Evolutionary conservation across 30 jellyfish, hydroid and myxozoan species (phyloP), one percentile per base, ranked within the genome.

Genomic region (Nemopilema nomurai): DNA sequence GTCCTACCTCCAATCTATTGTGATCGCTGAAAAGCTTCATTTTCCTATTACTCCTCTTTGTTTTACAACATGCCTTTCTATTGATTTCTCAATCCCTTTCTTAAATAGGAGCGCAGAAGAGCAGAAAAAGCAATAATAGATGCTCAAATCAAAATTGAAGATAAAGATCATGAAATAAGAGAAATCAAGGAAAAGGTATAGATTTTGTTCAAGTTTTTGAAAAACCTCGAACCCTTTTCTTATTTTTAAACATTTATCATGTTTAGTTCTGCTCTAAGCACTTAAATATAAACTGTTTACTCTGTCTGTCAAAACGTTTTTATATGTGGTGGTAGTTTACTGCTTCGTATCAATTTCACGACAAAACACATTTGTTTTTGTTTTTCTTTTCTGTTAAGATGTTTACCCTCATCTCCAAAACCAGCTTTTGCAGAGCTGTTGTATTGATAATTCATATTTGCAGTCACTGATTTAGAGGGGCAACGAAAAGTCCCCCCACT

Each of bases 111-210:
- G 72, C 75, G 51, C 26, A 68, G 87, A 50, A 65, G 77, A 50
- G 95, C 95, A 3, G 95, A 86, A 77, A 86, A 66, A 31, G 86
- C 86, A 53, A 86, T 86, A 23, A n/a, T 17, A 23, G 95, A 86
- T 8, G 95, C 95, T 9, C 85, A 71, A 52, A 0, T 31, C 9
- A 49, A 25, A 52, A 86, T 86, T 17, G 89, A 86, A 25, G 88
- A 76, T 0, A 86, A 86, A 69, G 87, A 86, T 53, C 30, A 27
- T 4, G 95, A 86, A 67, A 86, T 86, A 18, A 28, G 73, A 30
- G 88, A 53, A 4, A 86, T 86, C 19, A 74, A 69, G 28, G 95
- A 86, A 24, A 86, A 86, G 87, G 95, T 86, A 26, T n/a, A 23
- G 49, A 8, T 1, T 27, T 13, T n/a, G n/a, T n/a, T n/a, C n/a